A percentile compares a stretch with the other conserved stretches of the same genome.
Conservation (phyloP, 2,888 invertebrate species). For the Tiphia femorata region DNA sequence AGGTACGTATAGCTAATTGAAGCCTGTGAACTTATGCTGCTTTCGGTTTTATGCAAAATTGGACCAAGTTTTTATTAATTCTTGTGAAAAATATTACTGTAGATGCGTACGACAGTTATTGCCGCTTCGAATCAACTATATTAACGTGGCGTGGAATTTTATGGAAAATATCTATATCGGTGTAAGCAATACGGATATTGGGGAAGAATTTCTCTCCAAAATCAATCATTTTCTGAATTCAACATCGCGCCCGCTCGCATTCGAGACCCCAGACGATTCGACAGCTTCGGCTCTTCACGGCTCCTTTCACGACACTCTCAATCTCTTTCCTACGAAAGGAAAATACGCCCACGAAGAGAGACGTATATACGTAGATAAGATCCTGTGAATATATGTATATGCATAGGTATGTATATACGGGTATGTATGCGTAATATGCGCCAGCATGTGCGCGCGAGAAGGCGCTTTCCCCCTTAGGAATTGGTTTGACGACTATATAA, state of each 20-base stretch:
- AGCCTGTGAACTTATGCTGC: too few species aligned
- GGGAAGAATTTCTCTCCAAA: slow-evolving; percentile 26
- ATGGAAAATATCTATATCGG: too few species aligned
- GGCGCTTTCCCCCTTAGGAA: too few species aligned
- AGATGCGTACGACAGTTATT: too few species aligned
- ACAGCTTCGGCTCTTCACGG: slow-evolving; percentile 32
- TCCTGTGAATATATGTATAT: slow-evolving; percentile 5
- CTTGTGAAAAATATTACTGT: too few species aligned
- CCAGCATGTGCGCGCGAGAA: background rate
- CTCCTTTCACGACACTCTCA: slow-evolving; percentile 36
- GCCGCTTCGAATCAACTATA: too few species aligned
- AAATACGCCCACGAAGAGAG: slow-evolving; percentile 45
- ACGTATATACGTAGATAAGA: slow-evolving; percentile 32
- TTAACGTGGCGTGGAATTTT: background rate
- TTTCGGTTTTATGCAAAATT: too few species aligned
- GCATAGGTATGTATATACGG: background rate
- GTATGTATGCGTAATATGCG: background rate
- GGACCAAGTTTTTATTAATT: too few species aligned
- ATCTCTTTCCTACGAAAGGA: slow-evolving; percentile 32
- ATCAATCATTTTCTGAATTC: slow-evolving; percentile 40
- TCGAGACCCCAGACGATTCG: slow-evolving; percentile 28
- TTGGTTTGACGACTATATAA: too few species aligned
- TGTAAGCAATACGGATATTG: slow-evolving; percentile 24
- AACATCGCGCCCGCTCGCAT: slow-evolving; percentile 33
- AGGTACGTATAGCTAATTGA: too few species aligned